Evolutionary conservation across 2,797 vertebrate species (phyloP).

Genomic region (Helicolenus hilgendorfi): DNA sequence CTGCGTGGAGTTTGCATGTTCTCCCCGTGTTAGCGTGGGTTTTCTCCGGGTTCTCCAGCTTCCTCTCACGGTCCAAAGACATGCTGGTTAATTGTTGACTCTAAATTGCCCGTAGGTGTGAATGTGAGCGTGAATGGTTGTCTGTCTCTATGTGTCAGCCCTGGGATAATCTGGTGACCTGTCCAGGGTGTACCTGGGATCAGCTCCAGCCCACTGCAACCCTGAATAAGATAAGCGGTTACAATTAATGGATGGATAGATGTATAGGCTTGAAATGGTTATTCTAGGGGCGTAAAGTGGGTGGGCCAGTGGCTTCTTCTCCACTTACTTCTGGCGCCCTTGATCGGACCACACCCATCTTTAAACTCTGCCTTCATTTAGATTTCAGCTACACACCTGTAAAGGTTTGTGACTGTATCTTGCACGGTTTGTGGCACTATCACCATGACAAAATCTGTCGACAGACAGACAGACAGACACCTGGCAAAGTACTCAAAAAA

Average conservation of each 20-base stretch:
- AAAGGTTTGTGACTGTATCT: background rate
- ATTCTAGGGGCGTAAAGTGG: too few relatives aligned
- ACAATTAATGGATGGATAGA: too few relatives aligned
- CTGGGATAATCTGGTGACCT: too few relatives aligned
- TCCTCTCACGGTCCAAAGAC: background rate
- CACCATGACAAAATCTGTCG: background rate
- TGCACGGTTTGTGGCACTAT: background rate
- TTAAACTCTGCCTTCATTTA: too few relatives aligned
- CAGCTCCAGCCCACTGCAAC: fast-evolving
- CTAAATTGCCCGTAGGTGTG: background rate
- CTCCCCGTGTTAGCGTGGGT: background rate
- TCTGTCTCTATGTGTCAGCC: too few relatives aligned
- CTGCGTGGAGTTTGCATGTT: background rate
- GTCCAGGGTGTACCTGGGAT: too few relatives aligned
- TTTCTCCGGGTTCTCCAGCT: background rate
- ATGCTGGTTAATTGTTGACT: background rate
- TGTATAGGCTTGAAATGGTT: too few relatives aligned
- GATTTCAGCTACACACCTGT: too few relatives aligned
- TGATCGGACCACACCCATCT: too few relatives aligned
- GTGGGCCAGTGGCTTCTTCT: too few relatives aligned
- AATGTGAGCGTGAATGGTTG: too few relatives aligned
- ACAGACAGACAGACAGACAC: background rate
- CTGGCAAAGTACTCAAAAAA: background rate
- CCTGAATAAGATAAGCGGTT: fast-evolving
- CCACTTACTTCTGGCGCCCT: fast-evolving